Percentiles rank a stretch among this genome's conserved stretches.
phyloP scores from a whole-genome alignment of 2,797 vertebrate genomes.

The Sarcophilus harrisii region DNA sequence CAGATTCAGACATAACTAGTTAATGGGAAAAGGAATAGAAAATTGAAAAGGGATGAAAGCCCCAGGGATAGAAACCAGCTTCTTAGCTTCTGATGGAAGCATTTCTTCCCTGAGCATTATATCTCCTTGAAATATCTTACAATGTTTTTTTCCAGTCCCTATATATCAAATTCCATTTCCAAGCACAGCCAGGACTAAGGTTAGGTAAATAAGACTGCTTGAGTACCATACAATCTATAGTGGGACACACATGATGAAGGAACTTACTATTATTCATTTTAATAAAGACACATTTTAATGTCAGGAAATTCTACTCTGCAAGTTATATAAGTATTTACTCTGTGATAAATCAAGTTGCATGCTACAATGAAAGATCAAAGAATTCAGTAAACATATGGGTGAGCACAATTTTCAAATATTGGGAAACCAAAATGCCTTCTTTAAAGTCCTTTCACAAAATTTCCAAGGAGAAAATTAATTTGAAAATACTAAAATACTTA shows the following conservation, averaged over 20 bases:
- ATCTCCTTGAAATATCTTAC: not conserved
- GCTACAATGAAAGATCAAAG: not conserved
- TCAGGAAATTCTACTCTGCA: not conserved
- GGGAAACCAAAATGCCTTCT: not conserved
- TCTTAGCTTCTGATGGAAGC: not conserved
- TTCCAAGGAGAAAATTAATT: not conserved
- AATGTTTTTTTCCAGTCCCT: not conserved
- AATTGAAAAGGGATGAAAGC: not conserved
- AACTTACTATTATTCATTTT: not conserved
- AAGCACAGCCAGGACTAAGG: not conserved
- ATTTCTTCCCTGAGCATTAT: not conserved
- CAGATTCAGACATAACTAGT: not conserved
- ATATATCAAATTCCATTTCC: not conserved
- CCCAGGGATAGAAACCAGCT: not conserved
- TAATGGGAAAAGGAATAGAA: not conserved
- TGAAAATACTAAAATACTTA: constrained; percentile 87
- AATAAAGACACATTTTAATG: not conserved
- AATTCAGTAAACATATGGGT: not conserved
- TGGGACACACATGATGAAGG: not conserved
- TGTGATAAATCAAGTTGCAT: not conserved
- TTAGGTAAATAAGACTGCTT: not conserved
- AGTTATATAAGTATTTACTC: not conserved
- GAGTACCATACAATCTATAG: not conserved
- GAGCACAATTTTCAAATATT: not conserved
- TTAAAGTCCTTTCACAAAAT: not conserved